Percentiles rank a stretch among this genome's conserved stretches.
phyloP scores from a whole-genome alignment of 2,797 vertebrate species.

The Coregonus sp. region DNA sequence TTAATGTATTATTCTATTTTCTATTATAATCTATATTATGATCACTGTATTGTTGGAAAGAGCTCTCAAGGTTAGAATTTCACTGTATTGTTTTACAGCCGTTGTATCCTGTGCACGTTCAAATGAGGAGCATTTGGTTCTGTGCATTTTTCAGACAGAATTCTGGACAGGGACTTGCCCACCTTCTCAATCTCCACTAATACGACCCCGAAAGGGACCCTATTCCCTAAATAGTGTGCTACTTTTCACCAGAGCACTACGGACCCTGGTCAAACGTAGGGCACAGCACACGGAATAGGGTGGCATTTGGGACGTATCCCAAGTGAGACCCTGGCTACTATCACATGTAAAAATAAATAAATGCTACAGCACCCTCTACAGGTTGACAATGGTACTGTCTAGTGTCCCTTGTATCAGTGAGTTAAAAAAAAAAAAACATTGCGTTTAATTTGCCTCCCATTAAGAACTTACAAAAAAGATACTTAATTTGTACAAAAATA shows the following conservation, averaged over 20 bases:
- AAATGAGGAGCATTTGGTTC: no score
- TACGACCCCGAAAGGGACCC: no score
- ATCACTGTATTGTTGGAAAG: no score
- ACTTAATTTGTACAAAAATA: slow-evolving; percentile 47
- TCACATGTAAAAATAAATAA: slow-evolving; percentile 39
- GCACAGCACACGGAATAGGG: no score
- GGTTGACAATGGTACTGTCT: slow-evolving; percentile 47
- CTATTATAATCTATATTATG: no score
- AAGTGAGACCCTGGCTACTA: slow-evolving; percentile 8
- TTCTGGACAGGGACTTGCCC: not conserved
- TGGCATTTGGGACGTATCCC: not conserved
- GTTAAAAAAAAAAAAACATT: not conserved
- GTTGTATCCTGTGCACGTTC: no score
- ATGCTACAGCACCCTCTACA: slow-evolving; percentile 59
- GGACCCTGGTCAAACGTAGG: not conserved
- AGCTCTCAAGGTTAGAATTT: no score
- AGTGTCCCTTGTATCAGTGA: not conserved
- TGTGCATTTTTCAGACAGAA: not conserved
- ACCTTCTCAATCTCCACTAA: not conserved
- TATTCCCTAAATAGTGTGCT: not conserved
- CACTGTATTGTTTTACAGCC: no score
- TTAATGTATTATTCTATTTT: no score
- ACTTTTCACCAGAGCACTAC: not conserved
- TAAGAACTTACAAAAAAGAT: slow-evolving; percentile 19
- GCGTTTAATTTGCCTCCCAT: not conserved